Evolutionary conservation across 2,888 invertebrate genomes (phyloP), one percentile per base, ranked within the genome.

Genomic region (Caenorhabditis sp.): DNA sequence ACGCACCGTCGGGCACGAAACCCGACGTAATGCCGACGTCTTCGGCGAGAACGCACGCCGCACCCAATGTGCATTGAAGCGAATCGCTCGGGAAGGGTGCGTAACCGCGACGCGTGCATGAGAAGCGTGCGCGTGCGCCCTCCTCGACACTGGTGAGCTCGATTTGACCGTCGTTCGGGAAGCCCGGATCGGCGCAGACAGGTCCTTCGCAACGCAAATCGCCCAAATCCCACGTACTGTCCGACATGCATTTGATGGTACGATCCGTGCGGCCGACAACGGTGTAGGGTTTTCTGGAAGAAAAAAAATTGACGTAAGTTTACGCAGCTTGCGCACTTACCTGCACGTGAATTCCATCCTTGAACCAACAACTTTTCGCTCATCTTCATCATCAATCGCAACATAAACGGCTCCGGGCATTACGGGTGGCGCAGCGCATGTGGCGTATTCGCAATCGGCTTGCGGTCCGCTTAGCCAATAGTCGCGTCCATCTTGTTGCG

Each of bases 171-270:
- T 96, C 96, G 71, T 94, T 93, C 0, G 96, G 96, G 84, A 94
- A 91, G 0, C 95, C 95, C 0, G 96, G 96, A 89, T 97, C 96
- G 88, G 94, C 93, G 88, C 96, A 96, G 1, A 96, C 95, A 2
- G 96, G 96, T 23, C 96, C 85, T 90, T 96, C 95, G 87, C 97
- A 97, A 63, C 94, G 91, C 60, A 97, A 90, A 88, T 95, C 95
- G 31, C 97, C 97, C 88, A 97, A 95, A 90, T 97, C 97, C 97
- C 97, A 97, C 73, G 93, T 93, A 1, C 95, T 94, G 86, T 95
- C 95, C 0, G 93, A 92, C 89, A 93, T 93, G 89, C 97, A 97
- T 12, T 84, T 91, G 0, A 97, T 96, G 14, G 94, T 93, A 87
- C 94, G 94, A 85, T 96, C 95, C 0, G 95, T 94, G 89, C 95